Base-by-base conservation (phyloP, 1,140 invertebrate genomes). In the Neuroterus valhalla region DNA sequence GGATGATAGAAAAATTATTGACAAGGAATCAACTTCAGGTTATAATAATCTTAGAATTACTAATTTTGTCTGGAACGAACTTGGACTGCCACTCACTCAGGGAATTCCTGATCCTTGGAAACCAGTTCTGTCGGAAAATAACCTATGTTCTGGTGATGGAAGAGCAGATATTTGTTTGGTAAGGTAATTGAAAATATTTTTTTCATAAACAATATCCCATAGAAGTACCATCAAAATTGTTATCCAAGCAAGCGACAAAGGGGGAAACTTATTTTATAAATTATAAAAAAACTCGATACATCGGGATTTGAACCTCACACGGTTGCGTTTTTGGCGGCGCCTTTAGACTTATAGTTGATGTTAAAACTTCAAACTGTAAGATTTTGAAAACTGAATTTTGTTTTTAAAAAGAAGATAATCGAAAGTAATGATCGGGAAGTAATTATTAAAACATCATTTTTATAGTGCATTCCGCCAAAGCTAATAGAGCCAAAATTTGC, bases 31-130 rank as follows among this genome's bases (percentile, higher is more conserved):
- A 5, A 17, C 45, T 10, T 68, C 31, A 2, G 69, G 46, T 42
- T 72, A 74, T 15, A 44, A 74, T 21, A 71, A 67, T 38, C 31
- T 72, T 2, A 14, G 26, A 31, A 15, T 80, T 4, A 83, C 82
- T 1, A 71, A 79, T 0, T 68, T 55, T 4, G 52, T 82, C 8
- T 78, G 76, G 81, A 77, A 73, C 1, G 15, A 77, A 15, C 52
- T 77, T 8, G 70, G 77, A 17, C 38, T 82, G 14, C 12, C 74
- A 0, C 42, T 81, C 14, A 52, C 74, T 0, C 83, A 84, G 26
- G 83, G 83, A 19, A 84, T 84, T 62, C 83, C 83, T 10, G 78
- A 84, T 77, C 81, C 81, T 62, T 82, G 79, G 81, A 84, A 71
- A 70, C 3, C 2, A 26, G 46, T 70, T 74, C 31, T 38, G n/a